Base-by-base conservation (phyloP, 2,113 vertebrate genomes). In the Falcunculus frontatus region DNA sequence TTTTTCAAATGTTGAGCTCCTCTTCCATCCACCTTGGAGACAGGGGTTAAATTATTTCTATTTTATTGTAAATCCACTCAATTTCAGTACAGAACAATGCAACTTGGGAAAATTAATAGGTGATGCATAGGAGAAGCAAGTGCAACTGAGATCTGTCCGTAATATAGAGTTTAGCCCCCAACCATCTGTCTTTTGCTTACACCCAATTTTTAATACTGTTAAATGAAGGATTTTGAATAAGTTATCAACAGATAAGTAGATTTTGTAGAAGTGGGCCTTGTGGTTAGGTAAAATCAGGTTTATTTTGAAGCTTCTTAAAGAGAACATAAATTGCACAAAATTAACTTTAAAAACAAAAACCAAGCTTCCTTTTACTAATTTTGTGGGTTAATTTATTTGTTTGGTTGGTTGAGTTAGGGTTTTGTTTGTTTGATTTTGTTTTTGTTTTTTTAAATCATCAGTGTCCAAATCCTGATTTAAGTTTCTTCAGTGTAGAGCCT, bases 371-470 rank as follows among this genome's bases (percentile, higher is more conserved):
- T 85, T 83, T 42, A 35, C 6, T 63, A 29, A 21, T 22, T 4
- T 25, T 37, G 17, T 59, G 5, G 1, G 2, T 21, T 77, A 37
- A 18, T 44, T 53, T n/a, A 15, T 52, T 53, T n/a, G 1, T 7
- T 39, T 27, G 6, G 1, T 62, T 53, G 12, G 1, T 35, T 63
- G 7, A 10, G 14, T 19, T 37, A 25, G 6, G 3, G 2, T 16
- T 57, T 63, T 53, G 6, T 13, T 50, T 42, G 6, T 25, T 68
- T 46, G 11, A 10, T 65, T 76, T 70, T 65, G 10, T n/a, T n/a
- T 0, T 90, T 87, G 39, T 14, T 30, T 70, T 3, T 63, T 47
- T 16, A 16, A 7, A 16, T 50, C 8, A 59, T 53, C 14, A 59
- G 7, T 37, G 6, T 6, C 13, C 1, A 10, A 12, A 67, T 49